Evolutionary conservation across 2,113 vertebrate species (phyloP).

Genomic region (Puffinus mauretanicus): DNA sequence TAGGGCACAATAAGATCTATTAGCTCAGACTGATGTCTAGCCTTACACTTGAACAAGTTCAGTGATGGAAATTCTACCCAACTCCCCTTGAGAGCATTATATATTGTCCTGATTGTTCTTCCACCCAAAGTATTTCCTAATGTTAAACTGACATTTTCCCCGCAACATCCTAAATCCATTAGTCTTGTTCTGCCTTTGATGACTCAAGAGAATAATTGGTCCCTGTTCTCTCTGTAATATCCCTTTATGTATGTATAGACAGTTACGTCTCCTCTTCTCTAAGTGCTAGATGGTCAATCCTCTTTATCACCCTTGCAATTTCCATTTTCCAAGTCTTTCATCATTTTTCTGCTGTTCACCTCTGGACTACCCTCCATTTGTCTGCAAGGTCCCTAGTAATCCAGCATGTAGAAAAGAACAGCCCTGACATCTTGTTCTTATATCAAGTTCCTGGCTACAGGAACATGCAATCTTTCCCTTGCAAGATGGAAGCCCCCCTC

Average conservation of each 20-base stretch:
- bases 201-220: slow-evolving; percentile 40
- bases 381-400: background rate
- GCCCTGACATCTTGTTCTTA: background rate
- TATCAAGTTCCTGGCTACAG: background rate
- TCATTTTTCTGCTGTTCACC: slow-evolving; percentile 6
- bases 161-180: slow-evolving; percentile 35
- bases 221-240: slow-evolving; percentile 28
- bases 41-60: background rate
- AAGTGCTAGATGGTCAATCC: slow-evolving; percentile 39
- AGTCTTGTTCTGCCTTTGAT: slow-evolving; percentile 49
- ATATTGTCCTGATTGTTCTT: slow-evolving; percentile 19
- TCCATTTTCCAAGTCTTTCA: slow-evolving; percentile 21
- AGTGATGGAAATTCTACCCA: slow-evolving; percentile 15
- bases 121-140: slow-evolving; percentile 32
- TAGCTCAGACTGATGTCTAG: background rate
- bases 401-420: background rate
- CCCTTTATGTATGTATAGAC: slow-evolving; percentile 45
- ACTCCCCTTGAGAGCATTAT: background rate
- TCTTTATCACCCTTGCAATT: slow-evolving; percentile 51
- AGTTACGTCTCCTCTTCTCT: slow-evolving; percentile 21
- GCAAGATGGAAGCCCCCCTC: background rate
- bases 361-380: slow-evolving; percentile 8
- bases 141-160: slow-evolving; percentile 26
- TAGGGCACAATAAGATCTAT: background rate
- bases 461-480: background rate